Percentiles rank a stretch among this genome's conserved stretches.
phyloP scores from a whole-genome alignment of 2,113 vertebrate species.

The Trinectes maculatus region DNA sequence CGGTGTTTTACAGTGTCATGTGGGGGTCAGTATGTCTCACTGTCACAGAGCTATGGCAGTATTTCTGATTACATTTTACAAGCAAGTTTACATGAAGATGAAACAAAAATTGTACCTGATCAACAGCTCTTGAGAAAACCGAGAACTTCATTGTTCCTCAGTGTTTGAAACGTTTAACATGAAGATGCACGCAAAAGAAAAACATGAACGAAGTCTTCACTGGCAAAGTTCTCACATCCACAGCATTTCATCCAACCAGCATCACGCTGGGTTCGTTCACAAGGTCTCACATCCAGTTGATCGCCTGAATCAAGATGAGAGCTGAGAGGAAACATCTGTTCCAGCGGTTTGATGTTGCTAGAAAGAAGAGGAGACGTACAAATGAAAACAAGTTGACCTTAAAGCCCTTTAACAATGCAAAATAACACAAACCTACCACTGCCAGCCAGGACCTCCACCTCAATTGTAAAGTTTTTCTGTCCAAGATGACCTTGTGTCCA shows the following conservation, averaged over 20 bases:
- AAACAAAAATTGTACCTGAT: conserved; percentile 49
- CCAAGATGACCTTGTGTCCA: conserved; percentile 21
- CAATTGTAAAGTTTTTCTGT: conserved; percentile 49
- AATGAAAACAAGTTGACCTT: conserved; percentile 3
- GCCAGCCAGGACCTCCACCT: conserved; percentile 46
- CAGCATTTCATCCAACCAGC: conserved; percentile 20
- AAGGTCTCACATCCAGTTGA: conserved; percentile 32
- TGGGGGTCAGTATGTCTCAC: too few relatives aligned
- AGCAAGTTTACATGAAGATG: not conserved
- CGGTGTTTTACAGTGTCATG: too few relatives aligned
- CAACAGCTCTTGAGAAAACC: not conserved
- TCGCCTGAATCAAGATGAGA: conserved; percentile 29
- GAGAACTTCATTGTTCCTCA: not conserved
- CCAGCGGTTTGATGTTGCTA: conserved; percentile 50
- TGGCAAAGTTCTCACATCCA: not conserved
- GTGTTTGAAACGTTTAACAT: not conserved
- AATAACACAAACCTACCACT: conserved; percentile 45
- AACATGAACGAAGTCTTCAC: not conserved
- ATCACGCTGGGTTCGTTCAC: not conserved
- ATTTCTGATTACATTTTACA: not conserved
- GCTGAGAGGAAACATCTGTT: conserved; percentile 26
- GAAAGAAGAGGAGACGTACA: not conserved
- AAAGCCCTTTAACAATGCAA: not conserved
- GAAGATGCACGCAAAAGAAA: not conserved
- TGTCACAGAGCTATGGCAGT: not conserved